Base-by-base conservation (phyloP, 2,888 invertebrate genomes). In the Criorhina ranunculi region DNA sequence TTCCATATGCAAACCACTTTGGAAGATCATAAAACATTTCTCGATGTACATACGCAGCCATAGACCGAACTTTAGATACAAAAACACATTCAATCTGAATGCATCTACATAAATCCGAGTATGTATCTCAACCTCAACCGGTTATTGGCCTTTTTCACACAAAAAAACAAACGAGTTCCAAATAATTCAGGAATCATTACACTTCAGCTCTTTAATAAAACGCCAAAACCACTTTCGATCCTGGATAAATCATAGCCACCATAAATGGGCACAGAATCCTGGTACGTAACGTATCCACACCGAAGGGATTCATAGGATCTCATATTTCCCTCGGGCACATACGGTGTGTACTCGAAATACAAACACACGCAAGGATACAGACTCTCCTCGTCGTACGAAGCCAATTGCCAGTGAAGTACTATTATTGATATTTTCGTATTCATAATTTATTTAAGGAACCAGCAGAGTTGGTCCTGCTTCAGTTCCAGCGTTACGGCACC, bases 341-440 rank as follows among this genome's bases (percentile, higher is more conserved):
- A 46, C 57, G 29, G 35, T 55, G 37, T 46, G 55, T 12, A 17
- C 17, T n/a, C 35, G n/a, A 51, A 49, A 51, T n/a, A 49, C 62
- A 29, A 35, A 33, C 64, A 70, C 49, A 42, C 31, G 46, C 53
- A 12, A 24, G 4, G 24, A 59, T 46, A 35, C 57, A 40, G 40
- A 24, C 57, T 33, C n/a, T 46, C 33, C 46, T 40, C 19, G 11
- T 62, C 55, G 17, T 53, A 53, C 19, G 70, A 70, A 76, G 70
- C 85, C 85, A 75, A 76, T 76, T 76, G 80, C 69, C 76, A 76
- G 80, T 76, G 75, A 85, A 85, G 80, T 70, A 80, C 85, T 80
- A 66, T 80, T 85, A 85, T 85, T 80, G 85, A 85, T 85, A 85
- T 80, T 85, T 85, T 85, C 85, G 75, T 70, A 85, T 85, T 85